Conservation (phyloP, 64 coral and sea anemone species). For the Cladopsammia gracilis region DNA sequence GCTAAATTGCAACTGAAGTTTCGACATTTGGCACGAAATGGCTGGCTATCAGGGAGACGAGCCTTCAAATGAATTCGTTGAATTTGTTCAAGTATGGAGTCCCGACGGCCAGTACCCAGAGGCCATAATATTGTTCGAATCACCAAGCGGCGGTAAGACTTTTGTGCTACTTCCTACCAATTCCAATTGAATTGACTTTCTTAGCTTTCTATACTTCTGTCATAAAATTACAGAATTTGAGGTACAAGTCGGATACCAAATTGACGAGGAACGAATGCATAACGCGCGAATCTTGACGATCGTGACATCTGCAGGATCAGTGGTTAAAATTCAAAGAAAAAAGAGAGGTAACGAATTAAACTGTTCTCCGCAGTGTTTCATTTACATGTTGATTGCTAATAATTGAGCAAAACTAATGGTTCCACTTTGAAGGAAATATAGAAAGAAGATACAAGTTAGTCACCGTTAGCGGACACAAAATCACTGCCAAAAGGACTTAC, state of each 20-base stretch:
- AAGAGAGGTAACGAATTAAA: neutral
- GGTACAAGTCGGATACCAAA: neutral
- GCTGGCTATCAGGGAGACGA: conserved; percentile 1
- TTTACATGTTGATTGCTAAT: neutral
- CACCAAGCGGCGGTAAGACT: neutral
- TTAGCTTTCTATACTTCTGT: neutral
- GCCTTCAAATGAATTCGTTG: neutral
- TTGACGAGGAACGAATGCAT: neutral
- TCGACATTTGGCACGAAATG: neutral
- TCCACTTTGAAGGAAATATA: neutral
- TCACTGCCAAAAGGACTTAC: neutral
- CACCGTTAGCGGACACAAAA: neutral
- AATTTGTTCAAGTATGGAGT: neutral
- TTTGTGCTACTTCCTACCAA: neutral
- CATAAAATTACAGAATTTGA: neutral
- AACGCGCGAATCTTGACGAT: neutral
- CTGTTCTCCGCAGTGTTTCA: neutral
- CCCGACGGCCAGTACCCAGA: neutral
- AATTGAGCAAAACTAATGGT: neutral
- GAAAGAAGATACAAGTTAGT: neutral
- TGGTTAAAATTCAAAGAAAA: neutral
- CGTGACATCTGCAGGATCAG: neutral
- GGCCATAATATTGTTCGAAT: neutral
- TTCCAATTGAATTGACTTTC: neutral
- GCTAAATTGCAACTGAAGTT: neutral